phyloP scores from a whole-genome alignment of 2,797 vertebrate species.

The Paedocypris micromegethes region DNA sequence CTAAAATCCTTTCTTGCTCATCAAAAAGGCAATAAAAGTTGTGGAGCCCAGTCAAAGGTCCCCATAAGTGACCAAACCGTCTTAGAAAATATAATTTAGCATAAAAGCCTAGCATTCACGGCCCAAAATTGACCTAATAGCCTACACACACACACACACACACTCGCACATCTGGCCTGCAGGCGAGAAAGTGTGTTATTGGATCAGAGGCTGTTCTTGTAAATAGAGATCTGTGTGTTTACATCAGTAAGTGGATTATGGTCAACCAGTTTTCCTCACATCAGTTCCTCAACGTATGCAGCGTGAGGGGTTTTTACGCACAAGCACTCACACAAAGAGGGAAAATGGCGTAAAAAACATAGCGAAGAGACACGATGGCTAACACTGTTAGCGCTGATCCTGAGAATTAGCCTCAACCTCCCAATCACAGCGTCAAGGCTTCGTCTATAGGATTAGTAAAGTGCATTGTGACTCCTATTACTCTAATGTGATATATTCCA shows the following conservation, averaged over 20 bases:
- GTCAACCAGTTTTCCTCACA: constrained; percentile 54
- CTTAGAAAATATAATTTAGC: no score
- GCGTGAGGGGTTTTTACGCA: constrained; percentile 37
- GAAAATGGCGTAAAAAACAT: constrained; percentile 46
- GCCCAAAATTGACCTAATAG: no score
- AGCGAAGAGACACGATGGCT: constrained; percentile 43
- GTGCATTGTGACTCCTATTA: constrained; percentile 24
- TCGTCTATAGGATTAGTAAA: constrained; percentile 22
- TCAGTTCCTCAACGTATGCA: constrained; percentile 54
- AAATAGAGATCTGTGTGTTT: constrained; percentile 62
- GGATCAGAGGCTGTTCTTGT: constrained; percentile 57
- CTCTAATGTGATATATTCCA: constrained; percentile 54
- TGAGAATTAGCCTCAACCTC: constrained; percentile 35
- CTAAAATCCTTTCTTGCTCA: no score
- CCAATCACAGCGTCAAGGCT: no score
- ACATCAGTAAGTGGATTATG: constrained; percentile 70
- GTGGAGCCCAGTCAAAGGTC: no score
- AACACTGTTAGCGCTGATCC: constrained; percentile 45
- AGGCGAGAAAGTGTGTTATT: constrained; percentile 44
- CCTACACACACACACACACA: constrained; percentile 6
- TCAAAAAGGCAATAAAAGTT: no score
- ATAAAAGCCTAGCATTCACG: no score
- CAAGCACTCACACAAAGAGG: constrained; percentile 34
- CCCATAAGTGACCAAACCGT: no score
- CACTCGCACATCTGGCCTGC: constrained; percentile 26